Evolutionary conservation across 2,888 invertebrate species (phyloP), one percentile per base, ranked within the genome.

Genomic region (Macrophya annulata): DNA sequence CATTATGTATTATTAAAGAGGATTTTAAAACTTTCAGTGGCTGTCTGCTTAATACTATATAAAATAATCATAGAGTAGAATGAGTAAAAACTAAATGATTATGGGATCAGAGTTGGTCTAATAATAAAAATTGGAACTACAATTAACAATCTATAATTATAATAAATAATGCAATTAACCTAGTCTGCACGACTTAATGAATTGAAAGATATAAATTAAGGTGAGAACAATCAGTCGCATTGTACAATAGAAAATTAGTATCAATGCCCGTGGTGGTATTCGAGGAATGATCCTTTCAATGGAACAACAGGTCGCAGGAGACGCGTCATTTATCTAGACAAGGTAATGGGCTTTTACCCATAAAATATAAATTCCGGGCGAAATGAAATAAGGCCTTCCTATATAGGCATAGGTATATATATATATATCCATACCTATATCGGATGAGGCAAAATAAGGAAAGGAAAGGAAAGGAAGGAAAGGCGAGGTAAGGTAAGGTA

Each of bases 181-280:
- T 62, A 25, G 25, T n/a, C 43, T 43, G 12, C 17, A 55, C 2
- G 31, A 62, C 43, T 62, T 62, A 43, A 62, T 81, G 59, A 81
- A 81, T 81, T 21, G 81, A 62, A 81, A 21, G 81, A 81, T 62
- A 81, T 81, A 81, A 81, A 81, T 81, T 81, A 81, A 37, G 12
- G 81, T 62, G 62, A 37, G 51, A 81, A 81, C 81, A 59, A 81
- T 81, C 81, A 21, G 40, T n/a, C 37, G 10, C 59, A 62, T 62
- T 62, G 37, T 40, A 81, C 81, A 81, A 81, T 81, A 62, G 81
- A 62, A 81, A 81, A 81, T 81, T 81, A 81, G 81, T 81, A 81
- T 81, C 81, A 81, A 59, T 81, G 81, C 81, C 77, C 55, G 77
- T 31, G 59, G 59, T 10, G 81, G 62, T 43, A 62, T 59, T 40